Base-by-base conservation (phyloP, 2,113 vertebrate species). In the Colistium nudipinnis region DNA sequence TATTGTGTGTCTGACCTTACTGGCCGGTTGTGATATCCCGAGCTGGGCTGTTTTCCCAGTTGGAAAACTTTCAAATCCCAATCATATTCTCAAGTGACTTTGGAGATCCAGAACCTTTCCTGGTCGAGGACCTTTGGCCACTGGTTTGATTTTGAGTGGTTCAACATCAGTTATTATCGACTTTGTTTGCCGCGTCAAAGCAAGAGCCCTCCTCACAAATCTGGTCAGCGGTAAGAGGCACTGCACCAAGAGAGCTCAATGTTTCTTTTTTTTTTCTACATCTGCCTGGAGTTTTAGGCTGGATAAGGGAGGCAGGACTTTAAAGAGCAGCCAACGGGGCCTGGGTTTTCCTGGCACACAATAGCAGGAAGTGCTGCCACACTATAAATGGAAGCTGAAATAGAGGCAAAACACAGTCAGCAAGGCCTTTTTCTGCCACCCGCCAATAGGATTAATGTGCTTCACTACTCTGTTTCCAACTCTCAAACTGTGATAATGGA, bases 331-430 rank as follows among this genome's bases (percentile, higher is more conserved):
- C 88, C 67, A 12, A 81, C 71, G 76, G 75, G 84, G 82, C 71
- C 84, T 76, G 78, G 91, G 82, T 88, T 92, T 96, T 96, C 94
- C 95, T 94, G 93, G 86, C 79, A 84, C 82, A 95, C 94, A 96
- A 95, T 94, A 66, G 81, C 93, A 96, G 95, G 94, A 96, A 96
- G 83, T 89, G 27, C 70, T 87, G 92, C 91, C 90, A 0, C 49
- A 72, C 72, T 90, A 94, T 94, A 91, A 91, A 89, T 86, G 82
- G 88, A 89, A 86, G 81, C 85, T 90, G 83, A 57, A 83, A 22
- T 61, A 74, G 84, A 90, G 66, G 82, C 71, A 74, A 75, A 75
- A 72, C 61, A n/a, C 71, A 78, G 79, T 80, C 73, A 78, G 68
- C 63, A 19, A 78, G 59, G 67, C 44, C 74, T 31, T 82, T n/a